Base-by-base conservation (phyloP, 2,113 vertebrate species). In the Cyprinus carpio region DNA sequence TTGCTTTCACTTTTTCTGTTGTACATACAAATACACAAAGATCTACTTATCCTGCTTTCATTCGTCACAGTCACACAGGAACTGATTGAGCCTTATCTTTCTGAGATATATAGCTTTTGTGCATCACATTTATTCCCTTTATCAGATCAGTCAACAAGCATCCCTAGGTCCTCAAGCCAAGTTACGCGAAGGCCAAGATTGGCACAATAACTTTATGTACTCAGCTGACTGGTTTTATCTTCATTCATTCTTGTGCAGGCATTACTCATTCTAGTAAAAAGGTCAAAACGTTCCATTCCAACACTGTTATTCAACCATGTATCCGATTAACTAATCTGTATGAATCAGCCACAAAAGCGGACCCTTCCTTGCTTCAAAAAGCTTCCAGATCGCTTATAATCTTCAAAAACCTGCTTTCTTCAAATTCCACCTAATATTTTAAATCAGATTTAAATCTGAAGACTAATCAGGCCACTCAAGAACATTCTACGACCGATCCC, bases 31-130 rank as follows among this genome's bases (percentile, higher is more conserved):
- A 69, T 16, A 34, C 25, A 49, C 40, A 82, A 0, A 81, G 25
- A 79, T 81, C 79, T 46, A 6, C 16, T 81, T 81, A 81, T 65
- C 78, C 56, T 29, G 13, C 7, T 10, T 29, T 65, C 79, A 49
- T 81, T 67, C 15, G 15, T 49, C 79, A 65, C 37, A 29, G 60
- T 81, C 60, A 49, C 78, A 81, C 79, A 65, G 37, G n/a, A 81
- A 64, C 60, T 67, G 40, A 81, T 16, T 29, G 13, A 54, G 27
- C 6, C 46, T 69, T 34, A 82, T 82, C 64, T 81, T 81, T 49
- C 16, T 43, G 0, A 69, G 62, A 82, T 69, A 69, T 29, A 31
- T 4, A 49, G 62, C 62, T 51, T 81, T 67, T 69, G 58, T 79
- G 58, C 40, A 20, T 65, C 56, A 25, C 79, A 23, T 20, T 67